phyloP scores from a whole-genome alignment of 2,797 vertebrate genomes.

The Denticeps clupeoides region DNA sequence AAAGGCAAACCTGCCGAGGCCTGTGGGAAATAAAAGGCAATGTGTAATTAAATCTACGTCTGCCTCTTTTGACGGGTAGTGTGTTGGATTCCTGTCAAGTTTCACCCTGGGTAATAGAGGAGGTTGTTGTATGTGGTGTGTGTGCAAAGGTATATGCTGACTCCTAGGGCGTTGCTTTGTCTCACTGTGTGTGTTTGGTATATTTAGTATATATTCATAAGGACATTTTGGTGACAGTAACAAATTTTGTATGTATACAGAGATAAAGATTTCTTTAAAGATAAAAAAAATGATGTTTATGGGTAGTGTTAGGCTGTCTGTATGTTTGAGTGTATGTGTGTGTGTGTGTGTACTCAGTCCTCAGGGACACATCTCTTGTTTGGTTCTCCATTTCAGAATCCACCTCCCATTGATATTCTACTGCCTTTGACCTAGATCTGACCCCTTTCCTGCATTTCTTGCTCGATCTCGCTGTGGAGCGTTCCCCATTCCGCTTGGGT shows the following conservation, averaged over 20 bases:
- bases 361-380: neutral
- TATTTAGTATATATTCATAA: no score
- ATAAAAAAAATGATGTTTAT: neutral
- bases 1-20: constrained; percentile 18
- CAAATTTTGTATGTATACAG: no score
- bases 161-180: constrained; percentile 14
- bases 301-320: neutral
- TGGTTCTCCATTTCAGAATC: constrained; percentile 22
- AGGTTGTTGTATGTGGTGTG: constrained; percentile 3
- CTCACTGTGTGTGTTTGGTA: constrained; percentile 10
- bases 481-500: neutral
- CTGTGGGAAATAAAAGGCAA: constrained; percentile 7
- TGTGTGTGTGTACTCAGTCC: constrained; percentile 4
- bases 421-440: constrained; percentile 14
- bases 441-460: neutral
- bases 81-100: constrained; percentile 28
- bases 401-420: constrained; percentile 17
- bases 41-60: constrained; percentile 28
- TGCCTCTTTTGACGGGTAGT: constrained; percentile 19
- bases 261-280: no score
- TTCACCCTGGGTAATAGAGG: constrained; percentile 8
- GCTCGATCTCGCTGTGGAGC: neutral
- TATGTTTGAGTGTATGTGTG: neutral
- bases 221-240: no score
- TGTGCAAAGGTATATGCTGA: neutral